Percentiles rank a stretch among this genome's conserved stretches.
phyloP scores from a whole-genome alignment of 2,797 vertebrate species.

The Malurus splendens region DNA sequence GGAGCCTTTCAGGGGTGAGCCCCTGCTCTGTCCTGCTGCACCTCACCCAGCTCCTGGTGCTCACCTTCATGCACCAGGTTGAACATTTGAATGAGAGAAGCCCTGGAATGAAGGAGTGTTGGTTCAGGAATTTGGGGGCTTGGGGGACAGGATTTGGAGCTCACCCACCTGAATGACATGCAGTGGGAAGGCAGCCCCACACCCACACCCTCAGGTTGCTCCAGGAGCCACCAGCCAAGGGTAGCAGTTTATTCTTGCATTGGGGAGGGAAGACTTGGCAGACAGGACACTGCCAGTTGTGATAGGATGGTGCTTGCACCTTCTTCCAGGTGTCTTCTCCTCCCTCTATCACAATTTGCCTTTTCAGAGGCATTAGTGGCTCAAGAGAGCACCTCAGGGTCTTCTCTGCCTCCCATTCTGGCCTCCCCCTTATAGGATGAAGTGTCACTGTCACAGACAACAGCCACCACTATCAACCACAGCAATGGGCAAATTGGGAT shows the following conservation, averaged over 20 bases:
- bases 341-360: background rate
- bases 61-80: background rate
- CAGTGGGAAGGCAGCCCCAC: background rate
- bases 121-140: background rate
- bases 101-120: background rate
- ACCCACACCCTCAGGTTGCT: background rate
- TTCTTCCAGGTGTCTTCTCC: background rate
- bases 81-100: accelerated
- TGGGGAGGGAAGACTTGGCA: background rate
- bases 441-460: background rate
- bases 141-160: background rate
- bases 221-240: background rate
- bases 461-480: background rate
- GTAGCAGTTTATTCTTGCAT: background rate
- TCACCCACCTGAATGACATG: background rate
- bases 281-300: background rate
- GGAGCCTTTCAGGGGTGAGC: background rate
- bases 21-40: background rate
- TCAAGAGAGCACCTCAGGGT: background rate
- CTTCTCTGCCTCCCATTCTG: background rate
- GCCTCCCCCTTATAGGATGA: background rate
- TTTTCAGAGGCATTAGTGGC: background rate
- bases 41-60: background rate
- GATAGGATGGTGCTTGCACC: background rate
- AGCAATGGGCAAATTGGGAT: background rate